Conservation (phyloP, 2,113 vertebrate genomes). For the Aspiorhynchus laticeps region DNA sequence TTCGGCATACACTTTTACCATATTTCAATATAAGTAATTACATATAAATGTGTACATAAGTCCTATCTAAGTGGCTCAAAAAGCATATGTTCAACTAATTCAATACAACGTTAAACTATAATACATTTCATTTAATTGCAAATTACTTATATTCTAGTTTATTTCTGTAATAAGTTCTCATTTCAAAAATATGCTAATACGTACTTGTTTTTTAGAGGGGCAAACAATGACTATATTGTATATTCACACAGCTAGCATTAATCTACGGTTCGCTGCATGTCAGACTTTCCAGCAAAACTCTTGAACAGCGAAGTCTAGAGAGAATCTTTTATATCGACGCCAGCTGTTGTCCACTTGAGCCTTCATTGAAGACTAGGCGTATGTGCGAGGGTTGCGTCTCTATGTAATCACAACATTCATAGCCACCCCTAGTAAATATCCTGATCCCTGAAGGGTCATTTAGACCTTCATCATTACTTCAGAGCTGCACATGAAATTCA, state of each 20-base stretch:
- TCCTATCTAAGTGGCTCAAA: neutral
- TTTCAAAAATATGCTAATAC: neutral
- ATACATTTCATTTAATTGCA: neutral
- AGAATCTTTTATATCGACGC: slow-evolving; percentile 42
- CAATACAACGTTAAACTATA: neutral
- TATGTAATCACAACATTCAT: slow-evolving; percentile 44
- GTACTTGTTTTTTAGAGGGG: neutral
- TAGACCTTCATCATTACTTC: slow-evolving; percentile 38
- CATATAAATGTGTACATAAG: neutral
- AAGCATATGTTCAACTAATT: neutral
- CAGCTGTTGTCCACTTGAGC: slow-evolving; percentile 50
- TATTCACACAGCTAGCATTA: neutral
- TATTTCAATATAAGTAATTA: neutral
- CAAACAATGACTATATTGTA: neutral
- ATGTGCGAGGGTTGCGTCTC: slow-evolving; percentile 34
- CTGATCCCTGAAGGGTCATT: slow-evolving; percentile 27
- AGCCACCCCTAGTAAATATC: slow-evolving; percentile 29
- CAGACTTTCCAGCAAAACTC: slow-evolving; percentile 33
- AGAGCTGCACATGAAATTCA: slow-evolving; percentile 23
- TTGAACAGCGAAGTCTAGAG: slow-evolving; percentile 24
- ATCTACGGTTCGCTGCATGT: neutral
- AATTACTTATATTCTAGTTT: neutral
- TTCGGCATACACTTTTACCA: neutral
- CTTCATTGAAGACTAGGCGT: slow-evolving; percentile 39
- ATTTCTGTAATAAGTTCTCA: neutral